Conservation (phyloP, 2,888 invertebrate species). For the Ferdinandea cuprea region DNA sequence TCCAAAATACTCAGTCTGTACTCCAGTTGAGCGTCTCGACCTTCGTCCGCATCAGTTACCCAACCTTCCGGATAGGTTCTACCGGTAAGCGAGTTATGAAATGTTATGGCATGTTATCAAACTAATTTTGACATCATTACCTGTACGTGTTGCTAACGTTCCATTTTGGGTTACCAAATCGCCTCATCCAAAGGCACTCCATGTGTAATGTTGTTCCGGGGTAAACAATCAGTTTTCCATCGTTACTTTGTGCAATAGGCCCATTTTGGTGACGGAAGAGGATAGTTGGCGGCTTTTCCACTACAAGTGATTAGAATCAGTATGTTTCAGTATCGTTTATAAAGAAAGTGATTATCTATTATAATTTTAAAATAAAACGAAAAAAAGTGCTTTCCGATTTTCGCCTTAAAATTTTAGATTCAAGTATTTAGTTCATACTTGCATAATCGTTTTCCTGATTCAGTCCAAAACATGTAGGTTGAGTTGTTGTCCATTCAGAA, state of each 20-base stretch:
- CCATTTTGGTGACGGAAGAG: slow-evolving; percentile 91
- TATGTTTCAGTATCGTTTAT: too few relatives aligned
- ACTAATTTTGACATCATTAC: slow-evolving; percentile 3
- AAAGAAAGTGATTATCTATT: too few relatives aligned
- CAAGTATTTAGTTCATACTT: slow-evolving; percentile 84
- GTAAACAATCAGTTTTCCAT: slow-evolving; percentile 92
- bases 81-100: neutral
- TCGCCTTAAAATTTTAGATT: neutral
- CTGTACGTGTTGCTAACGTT: slow-evolving; percentile 79
- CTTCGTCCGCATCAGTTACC: slow-evolving; percentile 89
- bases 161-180: slow-evolving; percentile 94
- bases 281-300: slow-evolving; percentile 94
- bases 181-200: slow-evolving; percentile 94
- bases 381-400: too few relatives aligned
- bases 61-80: slow-evolving; percentile 91
- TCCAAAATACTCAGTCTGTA: slow-evolving; percentile 91
- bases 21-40: slow-evolving; percentile 90
- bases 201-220: slow-evolving; percentile 93
- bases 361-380: too few relatives aligned
- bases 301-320: slow-evolving; percentile 83
- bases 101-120: neutral
- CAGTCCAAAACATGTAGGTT: slow-evolving; percentile 90
- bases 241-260: slow-evolving; percentile 93
- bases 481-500: slow-evolving; percentile 91
- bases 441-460: slow-evolving; percentile 95